phyloP scores from a whole-genome alignment of 37 sponge, comb jelly and placozoan genomes.

The Beroe forskalii region DNA sequence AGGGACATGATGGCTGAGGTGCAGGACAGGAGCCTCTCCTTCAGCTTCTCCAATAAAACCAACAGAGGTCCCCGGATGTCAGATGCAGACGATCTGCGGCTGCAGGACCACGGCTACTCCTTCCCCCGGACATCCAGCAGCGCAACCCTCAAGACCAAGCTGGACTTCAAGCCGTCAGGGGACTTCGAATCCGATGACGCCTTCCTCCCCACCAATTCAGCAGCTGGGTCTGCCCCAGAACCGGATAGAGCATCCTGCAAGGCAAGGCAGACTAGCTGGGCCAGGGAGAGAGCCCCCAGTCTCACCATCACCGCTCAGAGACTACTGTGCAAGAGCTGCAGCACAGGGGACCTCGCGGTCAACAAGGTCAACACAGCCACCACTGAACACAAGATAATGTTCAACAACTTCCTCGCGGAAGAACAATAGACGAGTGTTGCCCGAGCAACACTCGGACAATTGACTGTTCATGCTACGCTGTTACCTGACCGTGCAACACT shows the following conservation, averaged over 20 bases:
- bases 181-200: background rate
- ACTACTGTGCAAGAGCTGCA: background rate
- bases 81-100: constrained; percentile 15
- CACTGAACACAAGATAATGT: background rate
- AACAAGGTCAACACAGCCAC: background rate
- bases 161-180: background rate
- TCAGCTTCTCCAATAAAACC: background rate
- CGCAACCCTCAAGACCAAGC: background rate
- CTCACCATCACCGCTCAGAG: background rate
- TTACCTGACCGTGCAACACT: too few species aligned
- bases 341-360: background rate
- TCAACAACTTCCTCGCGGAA: background rate
- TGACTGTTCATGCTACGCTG: too few species aligned
- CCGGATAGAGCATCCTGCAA: background rate
- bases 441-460: too few species aligned
- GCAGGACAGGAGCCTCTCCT: constrained; percentile 3
- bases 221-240: too few species aligned
- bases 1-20: background rate
- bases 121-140: background rate
- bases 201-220: background rate
- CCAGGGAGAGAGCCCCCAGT: background rate
- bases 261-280: background rate
- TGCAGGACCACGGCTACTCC: background rate
- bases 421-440: too few species aligned
- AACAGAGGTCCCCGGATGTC: background rate